phyloP scores from a whole-genome alignment of 64 coral and sea anemone genomes.

The Stichodactyla helianthus region DNA sequence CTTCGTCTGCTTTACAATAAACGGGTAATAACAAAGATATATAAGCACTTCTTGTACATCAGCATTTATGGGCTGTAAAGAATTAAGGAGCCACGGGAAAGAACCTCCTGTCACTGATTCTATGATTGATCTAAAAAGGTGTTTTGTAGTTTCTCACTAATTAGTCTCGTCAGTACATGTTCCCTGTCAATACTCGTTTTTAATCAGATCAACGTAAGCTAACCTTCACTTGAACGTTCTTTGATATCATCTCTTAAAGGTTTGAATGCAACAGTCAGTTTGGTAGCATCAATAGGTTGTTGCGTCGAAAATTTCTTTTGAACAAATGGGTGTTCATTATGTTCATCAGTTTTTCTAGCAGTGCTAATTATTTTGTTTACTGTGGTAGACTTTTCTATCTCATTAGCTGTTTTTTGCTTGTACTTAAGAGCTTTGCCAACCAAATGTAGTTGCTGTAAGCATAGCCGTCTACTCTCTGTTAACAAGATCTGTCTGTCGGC shows the following conservation, averaged over 20 bases:
- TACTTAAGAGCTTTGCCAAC: neutral
- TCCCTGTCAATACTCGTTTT: no score
- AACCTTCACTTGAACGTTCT: no score
- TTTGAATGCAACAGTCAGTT: neutral
- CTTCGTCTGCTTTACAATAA: neutral
- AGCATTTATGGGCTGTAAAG: no score
- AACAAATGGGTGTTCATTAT: neutral
- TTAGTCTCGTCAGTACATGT: no score
- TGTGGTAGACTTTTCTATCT: neutral
- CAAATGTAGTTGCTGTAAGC: neutral
- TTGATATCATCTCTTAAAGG: no score
- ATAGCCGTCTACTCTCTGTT: neutral
- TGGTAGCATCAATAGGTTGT: neutral
- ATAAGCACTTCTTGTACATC: no score
- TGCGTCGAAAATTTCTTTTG: neutral
- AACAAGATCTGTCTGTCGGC: slow-evolving; percentile 3
- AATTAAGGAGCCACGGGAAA: no score
- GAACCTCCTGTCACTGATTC: no score
- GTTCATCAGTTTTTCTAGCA: neutral
- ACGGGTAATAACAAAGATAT: no score
- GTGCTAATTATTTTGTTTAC: neutral
- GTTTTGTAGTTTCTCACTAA: no score
- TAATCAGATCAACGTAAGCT: no score
- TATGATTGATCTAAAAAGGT: no score
- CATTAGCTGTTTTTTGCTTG: neutral